A percentile compares a stretch with the other conserved stretches of the same genome.
phyloP scores from a whole-genome alignment of 2,888 invertebrate genomes.

The Acleris literana region DNA sequence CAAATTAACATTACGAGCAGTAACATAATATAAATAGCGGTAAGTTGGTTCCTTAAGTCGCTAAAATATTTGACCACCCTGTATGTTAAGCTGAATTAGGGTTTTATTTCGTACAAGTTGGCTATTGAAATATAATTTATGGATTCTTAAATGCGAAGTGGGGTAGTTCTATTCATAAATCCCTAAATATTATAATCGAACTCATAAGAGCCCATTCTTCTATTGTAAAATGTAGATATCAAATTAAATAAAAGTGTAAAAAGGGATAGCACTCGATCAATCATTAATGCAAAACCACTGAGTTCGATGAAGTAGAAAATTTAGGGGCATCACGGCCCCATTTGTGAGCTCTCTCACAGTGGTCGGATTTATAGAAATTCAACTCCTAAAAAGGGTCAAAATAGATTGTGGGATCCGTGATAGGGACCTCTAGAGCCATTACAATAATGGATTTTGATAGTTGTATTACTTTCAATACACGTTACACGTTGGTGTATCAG shows the following conservation, averaged over 20 bases:
- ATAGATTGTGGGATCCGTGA: conserved; percentile 22
- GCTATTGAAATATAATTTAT: no score
- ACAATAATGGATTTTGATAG: background rate
- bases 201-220: background rate
- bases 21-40: no score
- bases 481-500: background rate
- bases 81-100: no score
- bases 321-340: conserved; percentile 33
- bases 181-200: no score
- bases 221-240: conserved; percentile 20
- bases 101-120: no score
- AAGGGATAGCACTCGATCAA: conserved; percentile 30
- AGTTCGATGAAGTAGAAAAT: conserved; percentile 30
- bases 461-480: background rate
- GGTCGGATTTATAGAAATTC: conserved; percentile 27
- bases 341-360: conserved; percentile 8
- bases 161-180: no score
- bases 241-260: conserved; percentile 22
- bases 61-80: no score
- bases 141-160: no score
- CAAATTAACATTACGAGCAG: no score
- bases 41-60: no score
- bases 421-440: conserved; percentile 11
- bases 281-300: conserved; percentile 37
- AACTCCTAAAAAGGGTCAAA: conserved; percentile 14